These are phyloP conservation scores for Gonioctena quinquepunctata DNA, from an alignment of 1,140 invertebrate genomes.

Conservation along the genomic window DNA sequence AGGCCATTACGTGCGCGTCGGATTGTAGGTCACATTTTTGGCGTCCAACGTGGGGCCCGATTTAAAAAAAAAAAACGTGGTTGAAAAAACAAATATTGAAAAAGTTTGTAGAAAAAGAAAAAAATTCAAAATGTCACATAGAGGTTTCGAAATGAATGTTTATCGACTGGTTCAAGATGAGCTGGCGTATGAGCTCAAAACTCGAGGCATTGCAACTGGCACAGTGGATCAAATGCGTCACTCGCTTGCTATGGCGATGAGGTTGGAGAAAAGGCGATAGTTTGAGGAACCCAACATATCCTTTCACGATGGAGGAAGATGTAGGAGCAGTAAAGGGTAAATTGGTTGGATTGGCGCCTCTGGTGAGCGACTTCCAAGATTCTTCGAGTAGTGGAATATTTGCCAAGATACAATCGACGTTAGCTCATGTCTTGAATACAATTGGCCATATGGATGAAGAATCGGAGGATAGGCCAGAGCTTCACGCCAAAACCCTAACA, in stretches of 20 bases:
- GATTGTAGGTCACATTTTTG: no score
- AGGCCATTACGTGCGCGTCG: no score
- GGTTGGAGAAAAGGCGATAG: background rate
- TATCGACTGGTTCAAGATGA: background rate
- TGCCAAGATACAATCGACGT: background rate
- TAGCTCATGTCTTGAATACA: background rate
- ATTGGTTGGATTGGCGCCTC: background rate
- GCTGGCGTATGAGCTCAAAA: background rate
- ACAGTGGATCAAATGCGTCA: slow-evolving; percentile 1
- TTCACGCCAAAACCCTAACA: background rate
- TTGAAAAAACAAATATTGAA: no score
- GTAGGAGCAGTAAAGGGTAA: background rate
- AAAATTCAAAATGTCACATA: no score
- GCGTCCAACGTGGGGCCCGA: no score
- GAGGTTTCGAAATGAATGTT: background rate
- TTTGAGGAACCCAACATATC: background rate
- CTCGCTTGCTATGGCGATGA: background rate
- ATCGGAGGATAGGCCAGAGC: background rate
- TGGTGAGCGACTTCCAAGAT: background rate
- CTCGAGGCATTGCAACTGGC: background rate
- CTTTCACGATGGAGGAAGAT: slow-evolving; percentile 3
- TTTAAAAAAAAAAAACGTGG: no score
- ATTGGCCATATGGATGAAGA: background rate
- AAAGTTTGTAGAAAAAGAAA: no score
- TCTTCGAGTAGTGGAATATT: background rate